Conservation (phyloP, 2,888 invertebrate species). For the Harpalus rufipes region DNA sequence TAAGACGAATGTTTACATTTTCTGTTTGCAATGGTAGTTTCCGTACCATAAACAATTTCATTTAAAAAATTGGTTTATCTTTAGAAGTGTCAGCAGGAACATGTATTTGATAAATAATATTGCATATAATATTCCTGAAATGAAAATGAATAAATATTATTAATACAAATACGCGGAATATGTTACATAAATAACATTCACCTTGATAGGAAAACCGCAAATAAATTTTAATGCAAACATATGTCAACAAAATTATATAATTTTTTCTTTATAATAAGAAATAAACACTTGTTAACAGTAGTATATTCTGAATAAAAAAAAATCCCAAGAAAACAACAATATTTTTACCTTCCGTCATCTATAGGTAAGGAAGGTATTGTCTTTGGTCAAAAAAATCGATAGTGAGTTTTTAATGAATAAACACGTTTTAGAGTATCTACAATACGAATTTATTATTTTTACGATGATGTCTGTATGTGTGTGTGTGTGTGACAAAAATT, state of each 20-base stretch:
- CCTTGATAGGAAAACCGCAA: constrained; percentile 33
- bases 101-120: background rate
- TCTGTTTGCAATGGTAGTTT: background rate
- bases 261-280: background rate
- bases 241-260: background rate
- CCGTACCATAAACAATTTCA: constrained; percentile 9
- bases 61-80: background rate
- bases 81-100: background rate
- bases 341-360: too few species aligned
- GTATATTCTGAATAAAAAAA: background rate
- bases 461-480: too few species aligned
- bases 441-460: too few species aligned
- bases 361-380: too few species aligned
- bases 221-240: background rate
- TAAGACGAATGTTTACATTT: constrained; percentile 18
- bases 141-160: background rate
- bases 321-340: background rate
- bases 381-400: too few species aligned
- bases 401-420: too few species aligned
- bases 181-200: constrained; percentile 1
- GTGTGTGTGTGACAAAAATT: too few species aligned
- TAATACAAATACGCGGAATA: background rate
- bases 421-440: too few species aligned
- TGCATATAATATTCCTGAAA: background rate
- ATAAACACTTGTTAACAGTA: too few species aligned